Conservation (phyloP, 2,797 vertebrate genomes). For the Tapirus indicus region DNA sequence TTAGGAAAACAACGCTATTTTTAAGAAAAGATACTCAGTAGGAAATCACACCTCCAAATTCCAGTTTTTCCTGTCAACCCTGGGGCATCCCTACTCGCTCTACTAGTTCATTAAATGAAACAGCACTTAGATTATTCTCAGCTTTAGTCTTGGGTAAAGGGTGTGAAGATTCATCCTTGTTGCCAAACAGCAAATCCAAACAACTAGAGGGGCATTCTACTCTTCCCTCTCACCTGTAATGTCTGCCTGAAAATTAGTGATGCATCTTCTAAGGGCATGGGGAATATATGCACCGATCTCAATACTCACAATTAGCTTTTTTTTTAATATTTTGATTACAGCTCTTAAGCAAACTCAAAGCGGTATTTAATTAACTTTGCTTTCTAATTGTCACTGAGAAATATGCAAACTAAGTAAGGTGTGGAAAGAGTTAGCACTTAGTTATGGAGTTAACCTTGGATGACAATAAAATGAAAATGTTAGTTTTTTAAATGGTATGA, state of each 20-base stretch:
- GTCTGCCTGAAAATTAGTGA: background rate
- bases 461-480: background rate
- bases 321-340: background rate
- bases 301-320: background rate
- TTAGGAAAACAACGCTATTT: background rate
- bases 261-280: rapidly evolving
- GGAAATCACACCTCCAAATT: constrained; percentile 4
- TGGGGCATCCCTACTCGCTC: background rate
- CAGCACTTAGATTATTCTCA: background rate
- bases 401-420: background rate
- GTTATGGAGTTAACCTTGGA: background rate
- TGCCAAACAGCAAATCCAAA: background rate
- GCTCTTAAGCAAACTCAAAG: constrained; percentile 7
- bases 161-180: background rate
- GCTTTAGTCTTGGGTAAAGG: background rate
- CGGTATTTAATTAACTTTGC: background rate
- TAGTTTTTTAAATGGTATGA: background rate
- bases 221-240: background rate
- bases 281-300: background rate
- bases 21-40: background rate
- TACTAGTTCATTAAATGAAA: constrained; percentile 26
- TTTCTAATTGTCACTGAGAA: background rate
- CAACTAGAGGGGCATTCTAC: background rate
- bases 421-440: background rate
- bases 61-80: constrained; percentile 56